Evolutionary conservation across 2,888 invertebrate genomes (phyloP).

Genomic region (Helicoverpa assulta): DNA sequence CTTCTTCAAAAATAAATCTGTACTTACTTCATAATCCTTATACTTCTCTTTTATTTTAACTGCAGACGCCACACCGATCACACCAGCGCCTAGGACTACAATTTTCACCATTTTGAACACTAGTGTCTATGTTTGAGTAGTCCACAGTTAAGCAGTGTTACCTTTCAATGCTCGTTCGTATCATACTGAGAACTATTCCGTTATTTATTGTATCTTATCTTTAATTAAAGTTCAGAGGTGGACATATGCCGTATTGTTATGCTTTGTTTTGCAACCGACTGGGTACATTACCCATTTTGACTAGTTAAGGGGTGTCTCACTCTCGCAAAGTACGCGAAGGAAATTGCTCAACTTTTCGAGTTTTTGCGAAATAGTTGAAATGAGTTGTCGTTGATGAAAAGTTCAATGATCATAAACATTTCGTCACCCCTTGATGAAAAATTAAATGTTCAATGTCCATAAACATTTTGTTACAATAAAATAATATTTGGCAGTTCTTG

Average conservation of each 20-base stretch:
- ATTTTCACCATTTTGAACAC: conserved; percentile 78
- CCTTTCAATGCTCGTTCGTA: conserved; percentile 7
- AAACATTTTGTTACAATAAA: not conserved
- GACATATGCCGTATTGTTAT: not conserved
- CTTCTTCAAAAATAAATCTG: too few relatives aligned
- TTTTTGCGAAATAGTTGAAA: too few relatives aligned
- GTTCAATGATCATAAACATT: not conserved
- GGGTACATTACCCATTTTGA: not conserved
- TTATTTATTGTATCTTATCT: conserved; percentile 38
- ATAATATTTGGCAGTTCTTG: not conserved
- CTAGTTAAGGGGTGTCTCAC: not conserved
- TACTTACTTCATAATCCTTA: conserved; percentile 80
- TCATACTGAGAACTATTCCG: not conserved
- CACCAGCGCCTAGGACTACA: conserved; percentile 94
- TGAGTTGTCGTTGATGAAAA: not conserved
- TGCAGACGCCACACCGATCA: conserved; percentile 93
- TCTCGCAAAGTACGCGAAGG: too few relatives aligned
- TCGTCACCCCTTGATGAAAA: too few relatives aligned
- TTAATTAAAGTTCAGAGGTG: conserved; percentile 35
- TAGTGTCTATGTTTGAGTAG: not conserved
- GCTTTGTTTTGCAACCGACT: not conserved
- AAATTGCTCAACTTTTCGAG: too few relatives aligned
- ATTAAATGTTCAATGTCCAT: not conserved
- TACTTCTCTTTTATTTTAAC: conserved; percentile 91
- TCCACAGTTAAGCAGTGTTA: not conserved